Conservation (phyloP, 2,888 invertebrate species). For the Pristionchus exspectatus region DNA sequence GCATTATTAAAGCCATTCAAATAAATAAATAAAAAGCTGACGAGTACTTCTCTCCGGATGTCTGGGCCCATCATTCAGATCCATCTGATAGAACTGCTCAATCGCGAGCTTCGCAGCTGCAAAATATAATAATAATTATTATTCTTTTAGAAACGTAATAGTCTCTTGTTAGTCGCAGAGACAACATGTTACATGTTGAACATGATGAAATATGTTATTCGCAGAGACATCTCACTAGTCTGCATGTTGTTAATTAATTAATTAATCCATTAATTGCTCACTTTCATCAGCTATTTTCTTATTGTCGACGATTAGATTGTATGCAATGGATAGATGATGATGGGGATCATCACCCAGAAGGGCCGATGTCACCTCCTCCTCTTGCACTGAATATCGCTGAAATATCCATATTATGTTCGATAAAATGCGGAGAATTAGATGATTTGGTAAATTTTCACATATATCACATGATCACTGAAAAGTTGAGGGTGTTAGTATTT, state of each 20-base stretch:
- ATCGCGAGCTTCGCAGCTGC: slow-evolving; percentile 80
- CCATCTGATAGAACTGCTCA: slow-evolving; percentile 92
- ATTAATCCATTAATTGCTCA: slow-evolving; percentile 56
- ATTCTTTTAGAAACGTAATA: not conserved
- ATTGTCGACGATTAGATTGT: slow-evolving; percentile 98
- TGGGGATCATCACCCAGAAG: slow-evolving; percentile 96
- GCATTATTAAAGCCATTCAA: not conserved
- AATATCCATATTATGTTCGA: too few species aligned
- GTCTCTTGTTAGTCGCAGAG: too few species aligned
- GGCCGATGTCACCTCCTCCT: slow-evolving; percentile 94
- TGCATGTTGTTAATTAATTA: too few species aligned
- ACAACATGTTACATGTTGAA: too few species aligned
- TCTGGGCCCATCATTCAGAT: slow-evolving; percentile 82
- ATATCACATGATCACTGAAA: too few species aligned
- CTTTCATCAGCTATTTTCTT: slow-evolving; percentile 92
- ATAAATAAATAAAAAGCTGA: slow-evolving; percentile 63
- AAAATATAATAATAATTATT: slow-evolving; percentile 36
- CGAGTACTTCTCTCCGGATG: slow-evolving; percentile 82
- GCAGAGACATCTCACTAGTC: too few species aligned
- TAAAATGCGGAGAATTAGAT: too few species aligned
- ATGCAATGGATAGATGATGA: slow-evolving; percentile 97
- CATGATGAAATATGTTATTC: too few species aligned
- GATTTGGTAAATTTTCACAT: too few species aligned
- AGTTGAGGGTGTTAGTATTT: too few species aligned
- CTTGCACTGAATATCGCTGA: slow-evolving; percentile 93